These are phyloP conservation scores for Channa maculata DNA, from an alignment of 2,113 vertebrate species.

Conservation along the genomic window DNA sequence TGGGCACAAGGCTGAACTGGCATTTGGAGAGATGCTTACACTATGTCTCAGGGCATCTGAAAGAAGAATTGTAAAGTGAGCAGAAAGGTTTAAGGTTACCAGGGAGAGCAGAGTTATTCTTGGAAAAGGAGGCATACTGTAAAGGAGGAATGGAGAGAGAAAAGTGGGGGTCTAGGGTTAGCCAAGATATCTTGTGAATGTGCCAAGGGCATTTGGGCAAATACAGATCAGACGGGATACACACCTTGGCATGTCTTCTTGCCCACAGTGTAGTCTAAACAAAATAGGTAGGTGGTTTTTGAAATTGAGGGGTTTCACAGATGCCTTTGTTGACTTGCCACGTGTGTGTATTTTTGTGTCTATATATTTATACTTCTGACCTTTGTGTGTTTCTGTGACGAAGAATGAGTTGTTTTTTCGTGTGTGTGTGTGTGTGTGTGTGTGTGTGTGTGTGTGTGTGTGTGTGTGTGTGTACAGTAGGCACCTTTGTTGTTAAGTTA, in stretches of 20 bases:
- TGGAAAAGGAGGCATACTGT: constrained; percentile 9
- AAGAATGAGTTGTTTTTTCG: constrained; percentile 36
- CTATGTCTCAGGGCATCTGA: background rate
- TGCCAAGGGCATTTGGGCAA: constrained; percentile 63
- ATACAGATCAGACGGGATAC: constrained; percentile 51
- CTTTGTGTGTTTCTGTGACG: constrained; percentile 28
- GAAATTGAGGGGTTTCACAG: constrained; percentile 25
- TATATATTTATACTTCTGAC: constrained; percentile 34
- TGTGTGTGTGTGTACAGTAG: background rate
- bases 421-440: constrained; percentile 28
- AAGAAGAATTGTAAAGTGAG: background rate
- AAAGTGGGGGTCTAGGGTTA: constrained; percentile 4
- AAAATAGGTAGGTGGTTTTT: constrained; percentile 43
- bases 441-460: background rate
- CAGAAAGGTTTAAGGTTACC: constrained; percentile 17
- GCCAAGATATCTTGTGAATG: constrained; percentile 35
- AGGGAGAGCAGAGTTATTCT: constrained; percentile 16
- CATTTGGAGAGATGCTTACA: background rate
- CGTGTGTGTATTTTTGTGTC: constrained; percentile 67
- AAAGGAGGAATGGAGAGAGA: constrained; percentile 12
- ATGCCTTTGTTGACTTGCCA: constrained; percentile 57
- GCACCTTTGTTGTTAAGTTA: no score
- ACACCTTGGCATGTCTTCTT: constrained; percentile 47
- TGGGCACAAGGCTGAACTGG: constrained; percentile 7
- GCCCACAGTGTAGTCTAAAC: constrained; percentile 61